Percentiles rank a stretch among this genome's conserved stretches.
Evolutionary conservation across 1,140 invertebrate species (phyloP).

Genomic region (Calycopis cecrops): DNA sequence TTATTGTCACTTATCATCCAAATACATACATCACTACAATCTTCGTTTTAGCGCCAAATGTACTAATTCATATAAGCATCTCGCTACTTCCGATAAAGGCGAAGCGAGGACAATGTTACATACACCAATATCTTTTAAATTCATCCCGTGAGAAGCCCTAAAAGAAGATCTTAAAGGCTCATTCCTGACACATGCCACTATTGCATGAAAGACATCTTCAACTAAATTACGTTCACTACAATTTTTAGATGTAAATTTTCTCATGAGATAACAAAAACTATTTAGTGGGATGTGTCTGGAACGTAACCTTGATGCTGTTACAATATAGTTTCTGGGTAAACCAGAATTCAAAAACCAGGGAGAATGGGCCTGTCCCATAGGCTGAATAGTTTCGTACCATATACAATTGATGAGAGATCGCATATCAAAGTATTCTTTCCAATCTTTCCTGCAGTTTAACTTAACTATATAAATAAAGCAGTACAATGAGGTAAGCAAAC

Average conservation of each 20-base stretch:
- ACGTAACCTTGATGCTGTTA: too few relatives aligned
- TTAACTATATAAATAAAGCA: neutral
- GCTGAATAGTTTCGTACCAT: slow-evolving; percentile 13
- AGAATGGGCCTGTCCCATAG: neutral
- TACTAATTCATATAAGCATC: too few relatives aligned
- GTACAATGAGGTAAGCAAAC: neutral
- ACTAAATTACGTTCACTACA: neutral
- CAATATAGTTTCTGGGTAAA: too few relatives aligned
- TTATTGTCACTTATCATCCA: too few relatives aligned
- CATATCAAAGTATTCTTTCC: slow-evolving; percentile 9
- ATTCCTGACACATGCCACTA: neutral
- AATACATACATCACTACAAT: too few relatives aligned
- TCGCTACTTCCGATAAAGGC: too few relatives aligned
- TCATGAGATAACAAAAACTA: neutral
- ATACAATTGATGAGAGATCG: slow-evolving; percentile 3
- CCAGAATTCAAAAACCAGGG: neutral
- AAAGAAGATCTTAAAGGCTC: neutral
- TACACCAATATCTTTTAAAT: neutral
- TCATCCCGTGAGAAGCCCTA: neutral
- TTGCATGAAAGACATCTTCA: slow-evolving; percentile 5
- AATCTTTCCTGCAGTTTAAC: neutral
- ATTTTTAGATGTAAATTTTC: neutral
- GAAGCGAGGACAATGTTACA: too few relatives aligned
- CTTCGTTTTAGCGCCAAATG: too few relatives aligned
- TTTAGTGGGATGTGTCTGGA: too few relatives aligned